Base-by-base conservation (phyloP, 1,140 invertebrate genomes). In the Oryzaephilus surinamensis region DNA sequence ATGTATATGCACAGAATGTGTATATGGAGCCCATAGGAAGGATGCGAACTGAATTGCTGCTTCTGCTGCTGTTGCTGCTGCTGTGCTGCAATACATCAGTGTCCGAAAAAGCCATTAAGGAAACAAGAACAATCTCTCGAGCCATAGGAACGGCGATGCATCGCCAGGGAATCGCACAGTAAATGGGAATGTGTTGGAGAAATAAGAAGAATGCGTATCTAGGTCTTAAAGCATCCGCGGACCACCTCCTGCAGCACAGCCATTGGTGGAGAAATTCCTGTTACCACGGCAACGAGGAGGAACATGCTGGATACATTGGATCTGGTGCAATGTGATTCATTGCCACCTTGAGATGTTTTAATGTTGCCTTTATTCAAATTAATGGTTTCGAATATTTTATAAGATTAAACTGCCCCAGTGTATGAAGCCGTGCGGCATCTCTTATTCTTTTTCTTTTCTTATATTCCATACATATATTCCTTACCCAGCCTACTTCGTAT, bases 321-420 rank as follows among this genome's bases (percentile, higher is more conserved):
- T 10, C 8, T 5, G 45, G 48, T 48, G 45, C 49, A 54, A 38
- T 43, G 35, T 58, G 58, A 61, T 61, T 59, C 58, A 61, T 59
- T 43, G 57, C 55, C 58, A 61, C 58, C 58, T 61, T 58, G 58
- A 61, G 58, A 61, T 56, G 57, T 54, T 58, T 57, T 61, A 61
- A 61, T 59, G 58, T 61, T 61, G 57, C 55, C 56, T 61, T 61
- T 61, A 61, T 61, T 61, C 58, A 61, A 61, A 61, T 61, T 61
- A 61, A 61, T 54, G 56, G 48, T 41, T 52, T 47, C 48, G 49
- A 55, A 56, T 58, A 57, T 57, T 53, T 55, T 53, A 54, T 51
- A 55, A 53, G 48, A 54, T 55, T 57, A 55, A 54, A 54, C 47
- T 48, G 43, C 41, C 36, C 28, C 32, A 32, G 44, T n/a, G n/a